Evolutionary conservation across 1,140 invertebrate species (phyloP).

Genomic region (Phymastichus coffea): DNA sequence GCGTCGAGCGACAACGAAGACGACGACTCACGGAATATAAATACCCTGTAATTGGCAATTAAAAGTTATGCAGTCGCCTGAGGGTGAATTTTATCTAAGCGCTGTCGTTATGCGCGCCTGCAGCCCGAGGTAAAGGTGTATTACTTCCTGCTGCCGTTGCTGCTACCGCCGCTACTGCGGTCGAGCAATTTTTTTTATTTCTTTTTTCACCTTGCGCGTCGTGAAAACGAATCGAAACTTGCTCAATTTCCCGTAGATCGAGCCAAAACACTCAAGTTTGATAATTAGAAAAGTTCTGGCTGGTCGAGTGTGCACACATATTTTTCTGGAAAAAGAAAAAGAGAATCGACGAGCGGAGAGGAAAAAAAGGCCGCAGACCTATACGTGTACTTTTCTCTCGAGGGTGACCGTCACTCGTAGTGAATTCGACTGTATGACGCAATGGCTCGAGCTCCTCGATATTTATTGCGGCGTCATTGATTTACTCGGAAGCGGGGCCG

Average conservation of each 20-base stretch:
- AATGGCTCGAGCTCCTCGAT: background rate
- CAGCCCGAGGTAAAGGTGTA: background rate
- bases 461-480: constrained; percentile 4
- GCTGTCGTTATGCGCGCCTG: background rate
- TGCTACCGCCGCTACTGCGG: background rate
- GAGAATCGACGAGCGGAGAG: too few relatives aligned
- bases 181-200: background rate
- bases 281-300: constrained; percentile 22
- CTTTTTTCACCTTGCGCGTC: too few relatives aligned
- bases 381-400: too few relatives aligned
- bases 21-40: background rate
- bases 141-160: too few relatives aligned
- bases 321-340: too few relatives aligned
- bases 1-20: background rate
- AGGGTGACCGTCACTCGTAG: too few relatives aligned
- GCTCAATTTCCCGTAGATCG: background rate
- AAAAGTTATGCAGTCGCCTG: constrained; percentile 11
- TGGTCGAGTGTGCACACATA: too few relatives aligned
- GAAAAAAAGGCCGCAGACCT: too few relatives aligned
- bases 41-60: constrained; percentile 25
- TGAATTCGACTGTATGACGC: constrained; percentile 21
- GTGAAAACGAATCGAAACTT: background rate
- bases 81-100: constrained; percentile 12
- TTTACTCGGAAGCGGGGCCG: background rate
- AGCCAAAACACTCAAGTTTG: background rate